Conservation (phyloP, 2,113 vertebrate genomes). For the Xenus cinereus region DNA sequence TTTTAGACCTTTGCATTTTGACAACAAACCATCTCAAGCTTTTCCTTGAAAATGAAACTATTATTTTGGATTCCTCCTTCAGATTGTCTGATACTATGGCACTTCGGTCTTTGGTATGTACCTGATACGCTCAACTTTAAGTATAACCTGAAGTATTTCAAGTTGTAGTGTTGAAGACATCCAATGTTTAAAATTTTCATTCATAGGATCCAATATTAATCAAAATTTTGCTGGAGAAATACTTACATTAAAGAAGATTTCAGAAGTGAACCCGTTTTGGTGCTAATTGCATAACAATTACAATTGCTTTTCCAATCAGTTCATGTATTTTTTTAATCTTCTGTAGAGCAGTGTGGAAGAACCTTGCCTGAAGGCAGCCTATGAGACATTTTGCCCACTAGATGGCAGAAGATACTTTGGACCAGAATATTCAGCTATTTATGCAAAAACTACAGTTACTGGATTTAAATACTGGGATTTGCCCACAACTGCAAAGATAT, state of each 20-base stretch:
- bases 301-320: background rate
- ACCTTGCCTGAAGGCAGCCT: background rate
- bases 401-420: conserved; percentile 66
- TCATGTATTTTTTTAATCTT: background rate
- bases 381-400: conserved; percentile 1
- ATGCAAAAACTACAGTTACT: background rate
- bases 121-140: background rate
- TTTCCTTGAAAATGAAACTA: background rate
- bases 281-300: background rate
- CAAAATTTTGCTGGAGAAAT: background rate
- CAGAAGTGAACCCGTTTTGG: background rate
- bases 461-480: background rate
- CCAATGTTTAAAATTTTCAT: background rate
- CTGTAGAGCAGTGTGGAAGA: fast-evolving
- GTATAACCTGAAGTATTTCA: background rate
- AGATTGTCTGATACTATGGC: background rate
- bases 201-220: background rate
- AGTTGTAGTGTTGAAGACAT: background rate
- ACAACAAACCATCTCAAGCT: background rate
- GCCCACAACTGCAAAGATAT: background rate
- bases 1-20: background rate
- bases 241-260: background rate
- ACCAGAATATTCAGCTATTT: background rate
- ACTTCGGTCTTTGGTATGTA: background rate
- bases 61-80: background rate